phyloP scores from a whole-genome alignment of 2,888 invertebrate genomes.

The Conomelus anceps region DNA sequence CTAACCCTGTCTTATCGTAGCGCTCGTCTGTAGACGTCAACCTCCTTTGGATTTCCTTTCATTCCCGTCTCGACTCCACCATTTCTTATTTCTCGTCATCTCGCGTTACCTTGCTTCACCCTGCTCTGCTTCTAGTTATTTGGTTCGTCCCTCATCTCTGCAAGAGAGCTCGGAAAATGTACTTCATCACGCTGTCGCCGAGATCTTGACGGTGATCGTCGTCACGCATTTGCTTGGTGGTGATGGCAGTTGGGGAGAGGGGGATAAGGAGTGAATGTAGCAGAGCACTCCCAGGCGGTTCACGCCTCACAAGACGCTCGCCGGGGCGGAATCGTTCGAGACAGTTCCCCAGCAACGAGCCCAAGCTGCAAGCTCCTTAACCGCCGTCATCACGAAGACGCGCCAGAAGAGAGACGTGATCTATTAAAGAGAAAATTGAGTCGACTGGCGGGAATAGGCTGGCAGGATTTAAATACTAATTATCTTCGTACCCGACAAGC shows the following conservation, averaged over 20 bases:
- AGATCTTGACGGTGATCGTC: neutral
- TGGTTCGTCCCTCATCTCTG: neutral
- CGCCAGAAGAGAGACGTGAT: constrained; percentile 6
- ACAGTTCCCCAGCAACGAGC: neutral
- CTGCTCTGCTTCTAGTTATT: neutral
- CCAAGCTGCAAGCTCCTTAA: neutral
- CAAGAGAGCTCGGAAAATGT: too few relatives aligned
- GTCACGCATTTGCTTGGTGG: neutral
- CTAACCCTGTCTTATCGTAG: neutral
- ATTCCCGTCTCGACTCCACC: neutral
- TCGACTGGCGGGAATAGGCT: neutral
- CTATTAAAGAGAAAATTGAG: constrained; percentile 12
- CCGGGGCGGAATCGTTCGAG: constrained; percentile 1
- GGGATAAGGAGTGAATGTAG: too few relatives aligned
- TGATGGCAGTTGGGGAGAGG: neutral
- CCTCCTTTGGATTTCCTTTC: neutral
- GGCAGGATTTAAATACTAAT: constrained; percentile 12
- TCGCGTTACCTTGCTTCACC: neutral
- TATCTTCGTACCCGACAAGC: constrained; percentile 1
- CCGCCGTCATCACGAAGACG: neutral
- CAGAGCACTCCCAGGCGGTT: neutral
- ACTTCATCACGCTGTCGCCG: neutral
- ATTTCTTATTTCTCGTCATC: neutral
- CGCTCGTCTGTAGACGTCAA: neutral
- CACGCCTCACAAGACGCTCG: neutral